Evolutionary conservation across 1,140 invertebrate genomes (phyloP), one percentile per base, ranked within the genome.

Genomic region (Platyscapa corneri): DNA sequence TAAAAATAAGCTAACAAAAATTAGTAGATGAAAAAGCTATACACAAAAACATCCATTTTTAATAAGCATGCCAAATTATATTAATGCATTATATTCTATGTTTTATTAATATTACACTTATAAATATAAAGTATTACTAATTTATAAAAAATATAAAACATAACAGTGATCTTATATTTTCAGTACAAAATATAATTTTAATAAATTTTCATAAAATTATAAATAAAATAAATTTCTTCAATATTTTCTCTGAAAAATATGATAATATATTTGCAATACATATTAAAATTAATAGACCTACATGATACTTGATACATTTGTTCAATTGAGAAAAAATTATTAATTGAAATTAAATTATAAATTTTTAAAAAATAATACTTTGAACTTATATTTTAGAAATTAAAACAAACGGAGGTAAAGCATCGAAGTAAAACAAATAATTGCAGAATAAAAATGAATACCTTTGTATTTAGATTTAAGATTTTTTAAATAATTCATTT

Each of bases 81-180:
- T 74, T 74, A 42, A 74, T 42, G 16, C 42, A 74, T 72, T 42
- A 12, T 27, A 0, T 39, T 74, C 3, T 27, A 23, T n/a, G 3
- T n/a, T 42, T 74, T 42, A 70, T 39, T 39, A 72, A 27, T 39
- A 39, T 42, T 74, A 74, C 5, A 20, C 42, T 42, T 14, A n/a
- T 74, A 74, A 20, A 23, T 39, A 72, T 5, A 8, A 12, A 18
- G 20, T 74, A 42, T 23, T 39, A 32, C 37, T 42, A 74, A 6
- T 42, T 74, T 74, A 74, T 74, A 42, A 42, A 74, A 74, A 74
- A 74, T 74, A 74, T 42, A 39, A 37, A 39, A 72, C 32, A 74
- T 42, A 42, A 18, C 0, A 42, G 70, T 42, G 70, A 74, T n/a
- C 27, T 42, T 6, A 42, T 74, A n/a, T 74, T n/a, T 60, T 20